A percentile compares a stretch with the other conserved stretches of the same genome.
These are phyloP conservation scores for Cheilosia variabilis DNA, from an alignment of 2,888 invertebrate species.

Conservation along the genomic window DNA sequence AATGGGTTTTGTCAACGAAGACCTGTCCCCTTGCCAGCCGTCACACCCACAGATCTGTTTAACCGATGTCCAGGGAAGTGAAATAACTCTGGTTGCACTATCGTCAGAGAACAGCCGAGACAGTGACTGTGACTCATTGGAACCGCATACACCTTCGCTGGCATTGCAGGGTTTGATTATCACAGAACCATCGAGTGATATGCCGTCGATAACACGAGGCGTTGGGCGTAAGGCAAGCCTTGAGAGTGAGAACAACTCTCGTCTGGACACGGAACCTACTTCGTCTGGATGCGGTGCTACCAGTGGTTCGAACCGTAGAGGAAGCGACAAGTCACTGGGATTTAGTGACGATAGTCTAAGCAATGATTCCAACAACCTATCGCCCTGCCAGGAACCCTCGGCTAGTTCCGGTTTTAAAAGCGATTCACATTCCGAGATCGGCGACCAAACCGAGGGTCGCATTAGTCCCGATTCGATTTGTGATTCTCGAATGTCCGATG, in stretches of 20 bases:
- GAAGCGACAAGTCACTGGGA: constrained; percentile 88
- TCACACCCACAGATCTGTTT: constrained; percentile 94
- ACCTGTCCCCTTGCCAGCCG: constrained; percentile 77
- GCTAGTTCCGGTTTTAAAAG: constrained; percentile 87
- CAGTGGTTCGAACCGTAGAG: constrained; percentile 85
- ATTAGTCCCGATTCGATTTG: constrained; percentile 83
- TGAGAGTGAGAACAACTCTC: constrained; percentile 84
- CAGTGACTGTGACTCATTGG: constrained; percentile 87
- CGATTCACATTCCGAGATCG: constrained; percentile 85
- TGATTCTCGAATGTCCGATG: constrained; percentile 83
- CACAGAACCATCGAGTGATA: constrained; percentile 89
- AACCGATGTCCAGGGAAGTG: constrained; percentile 95
- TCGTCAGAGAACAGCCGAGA: constrained; percentile 90
- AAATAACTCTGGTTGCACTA: constrained; percentile 90
- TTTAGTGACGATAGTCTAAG: constrained; percentile 90
- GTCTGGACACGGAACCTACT: constrained; percentile 70
- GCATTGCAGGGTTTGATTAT: constrained; percentile 86
- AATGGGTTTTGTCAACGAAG: constrained; percentile 78
- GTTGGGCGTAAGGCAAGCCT: constrained; percentile 89
- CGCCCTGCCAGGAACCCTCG: constrained; percentile 85
- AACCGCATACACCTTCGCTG: constrained; percentile 84
- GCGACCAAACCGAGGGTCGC: constrained; percentile 84
- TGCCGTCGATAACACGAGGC: constrained; percentile 92
- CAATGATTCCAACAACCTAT: constrained; percentile 86
- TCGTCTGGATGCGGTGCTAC: constrained; percentile 56